Percentiles rank a stretch among this genome's conserved stretches.
Evolutionary conservation across 2,797 vertebrate species (phyloP).

Genomic region (Huso huso): DNA sequence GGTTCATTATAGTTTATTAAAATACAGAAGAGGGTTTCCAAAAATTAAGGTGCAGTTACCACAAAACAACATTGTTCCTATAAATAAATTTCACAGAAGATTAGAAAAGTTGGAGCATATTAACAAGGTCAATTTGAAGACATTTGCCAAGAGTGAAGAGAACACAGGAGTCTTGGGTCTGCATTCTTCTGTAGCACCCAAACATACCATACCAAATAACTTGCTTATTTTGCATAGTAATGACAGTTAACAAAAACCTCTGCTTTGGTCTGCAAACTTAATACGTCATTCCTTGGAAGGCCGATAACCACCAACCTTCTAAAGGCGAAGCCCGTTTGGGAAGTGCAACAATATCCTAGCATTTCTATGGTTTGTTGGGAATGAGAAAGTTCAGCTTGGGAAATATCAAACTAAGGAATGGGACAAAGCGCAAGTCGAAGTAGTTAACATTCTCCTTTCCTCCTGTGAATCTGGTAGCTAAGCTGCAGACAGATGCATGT

Average conservation of each 20-base stretch:
- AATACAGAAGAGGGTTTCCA: slow-evolving; percentile 50
- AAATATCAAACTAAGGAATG: no score
- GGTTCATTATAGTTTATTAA: slow-evolving; percentile 57
- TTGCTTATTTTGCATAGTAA: neutral
- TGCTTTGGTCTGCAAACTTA: neutral
- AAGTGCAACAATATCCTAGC: no score
- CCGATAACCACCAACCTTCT: no score
- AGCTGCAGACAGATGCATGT: no score
- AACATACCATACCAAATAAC: neutral
- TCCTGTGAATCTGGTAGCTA: no score
- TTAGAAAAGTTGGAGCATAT: slow-evolving; percentile 13
- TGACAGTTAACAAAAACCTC: neutral
- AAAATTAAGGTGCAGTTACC: slow-evolving; percentile 62
- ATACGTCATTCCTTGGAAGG: no score
- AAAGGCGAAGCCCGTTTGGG: no score
- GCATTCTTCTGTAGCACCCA: neutral
- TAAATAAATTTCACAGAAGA: slow-evolving; percentile 1
- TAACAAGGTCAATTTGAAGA: slow-evolving; percentile 10
- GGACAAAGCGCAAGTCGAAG: no score
- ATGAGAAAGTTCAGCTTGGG: no score
- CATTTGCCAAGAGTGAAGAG: neutral
- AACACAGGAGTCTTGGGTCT: neutral
- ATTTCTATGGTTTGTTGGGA: no score
- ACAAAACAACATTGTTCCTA: slow-evolving; percentile 18
- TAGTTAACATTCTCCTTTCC: no score